A percentile compares a stretch with the other conserved stretches of the same genome.
Evolutionary conservation across 2,888 invertebrate species (phyloP).

Genomic region (Diaphora mendica): DNA sequence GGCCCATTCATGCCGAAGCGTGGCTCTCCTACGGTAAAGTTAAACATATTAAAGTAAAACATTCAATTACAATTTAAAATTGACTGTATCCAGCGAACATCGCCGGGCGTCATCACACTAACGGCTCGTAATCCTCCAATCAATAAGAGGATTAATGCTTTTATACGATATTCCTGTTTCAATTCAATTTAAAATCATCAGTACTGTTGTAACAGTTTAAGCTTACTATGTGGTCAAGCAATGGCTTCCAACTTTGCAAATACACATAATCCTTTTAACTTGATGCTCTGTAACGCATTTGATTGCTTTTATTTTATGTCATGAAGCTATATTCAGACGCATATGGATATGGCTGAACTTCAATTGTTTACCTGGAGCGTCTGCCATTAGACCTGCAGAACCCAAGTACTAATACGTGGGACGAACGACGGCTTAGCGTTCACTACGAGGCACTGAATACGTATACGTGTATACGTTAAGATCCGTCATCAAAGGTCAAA

Average conservation of each 20-base stretch:
- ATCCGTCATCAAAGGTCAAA: no score
- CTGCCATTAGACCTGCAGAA: no score
- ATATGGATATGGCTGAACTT: no score
- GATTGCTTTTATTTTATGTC: neutral
- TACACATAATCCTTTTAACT: neutral
- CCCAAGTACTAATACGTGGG: no score
- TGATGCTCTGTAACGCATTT: neutral
- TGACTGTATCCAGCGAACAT: neutral
- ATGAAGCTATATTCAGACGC: neutral
- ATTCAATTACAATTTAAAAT: neutral
- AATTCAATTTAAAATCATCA: conserved; percentile 46
- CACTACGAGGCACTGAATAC: no score
- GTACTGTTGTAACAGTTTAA: conserved; percentile 8
- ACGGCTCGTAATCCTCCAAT: conserved; percentile 29
- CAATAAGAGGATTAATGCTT: conserved; percentile 52
- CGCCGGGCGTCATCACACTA: conserved; percentile 9
- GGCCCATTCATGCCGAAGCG: no score
- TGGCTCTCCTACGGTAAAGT: no score
- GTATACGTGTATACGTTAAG: no score
- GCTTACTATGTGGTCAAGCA: conserved; percentile 4
- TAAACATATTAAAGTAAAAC: neutral
- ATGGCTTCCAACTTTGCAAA: neutral
- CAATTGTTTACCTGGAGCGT: no score
- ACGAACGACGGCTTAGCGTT: no score
- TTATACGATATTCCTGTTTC: conserved; percentile 50